These are phyloP conservation scores for Agonopterix heracliana DNA, from an alignment of 2,888 invertebrate genomes.

Conservation along the genomic window DNA sequence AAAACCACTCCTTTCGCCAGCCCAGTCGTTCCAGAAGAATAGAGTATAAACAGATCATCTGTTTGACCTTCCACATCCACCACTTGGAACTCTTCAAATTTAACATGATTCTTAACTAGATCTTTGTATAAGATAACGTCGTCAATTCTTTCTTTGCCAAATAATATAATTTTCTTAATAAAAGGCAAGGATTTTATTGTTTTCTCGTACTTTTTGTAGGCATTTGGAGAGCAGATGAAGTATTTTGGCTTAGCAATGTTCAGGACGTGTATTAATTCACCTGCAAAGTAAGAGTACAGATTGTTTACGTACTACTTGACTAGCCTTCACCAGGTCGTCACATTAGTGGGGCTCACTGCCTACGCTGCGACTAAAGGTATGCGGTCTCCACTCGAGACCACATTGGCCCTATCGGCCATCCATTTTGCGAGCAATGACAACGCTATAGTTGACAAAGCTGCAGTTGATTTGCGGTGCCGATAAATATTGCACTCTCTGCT, in stretches of 20 bases:
- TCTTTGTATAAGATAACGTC: slow-evolving; percentile 30
- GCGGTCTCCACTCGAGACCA: no score
- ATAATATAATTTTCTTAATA: slow-evolving; percentile 39
- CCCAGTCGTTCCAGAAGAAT: slow-evolving; percentile 62
- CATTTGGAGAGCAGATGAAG: slow-evolving; percentile 42
- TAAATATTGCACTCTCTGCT: no score
- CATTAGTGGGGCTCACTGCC: no score
- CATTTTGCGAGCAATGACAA: no score
- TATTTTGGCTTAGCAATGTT: slow-evolving; percentile 48
- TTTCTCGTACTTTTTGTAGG: slow-evolving; percentile 33
- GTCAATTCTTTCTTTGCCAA: slow-evolving; percentile 30
- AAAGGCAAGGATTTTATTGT: slow-evolving; percentile 23
- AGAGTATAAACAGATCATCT: slow-evolving; percentile 43
- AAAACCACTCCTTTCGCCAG: slow-evolving; percentile 57
- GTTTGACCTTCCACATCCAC: slow-evolving; percentile 38
- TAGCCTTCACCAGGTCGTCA: no score
- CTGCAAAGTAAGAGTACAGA: slow-evolving; percentile 27
- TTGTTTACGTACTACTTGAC: no score
- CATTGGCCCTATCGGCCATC: no score
- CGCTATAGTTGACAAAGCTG: no score
- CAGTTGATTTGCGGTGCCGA: no score
- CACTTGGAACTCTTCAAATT: slow-evolving; percentile 34
- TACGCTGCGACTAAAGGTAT: no score
- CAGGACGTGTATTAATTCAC: slow-evolving; percentile 44
- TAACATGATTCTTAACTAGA: slow-evolving; percentile 30